Evolutionary conservation across 2,797 vertebrate genomes (phyloP), one percentile per base, ranked within the genome.

Genomic region (Brachyrhaphis roseni): DNA sequence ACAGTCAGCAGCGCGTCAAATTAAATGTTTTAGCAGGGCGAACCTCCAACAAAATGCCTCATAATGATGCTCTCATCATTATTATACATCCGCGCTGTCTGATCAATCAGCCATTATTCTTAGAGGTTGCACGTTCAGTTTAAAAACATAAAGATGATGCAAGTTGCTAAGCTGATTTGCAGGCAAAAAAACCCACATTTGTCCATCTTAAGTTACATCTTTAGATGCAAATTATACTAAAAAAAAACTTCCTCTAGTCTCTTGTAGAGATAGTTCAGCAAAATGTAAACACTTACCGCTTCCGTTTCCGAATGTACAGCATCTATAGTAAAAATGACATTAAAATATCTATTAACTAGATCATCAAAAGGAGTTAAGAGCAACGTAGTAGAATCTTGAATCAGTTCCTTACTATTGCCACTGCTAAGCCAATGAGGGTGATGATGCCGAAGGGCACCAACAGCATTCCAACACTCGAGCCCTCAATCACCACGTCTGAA

Each of bases 241-340:
- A 12, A 70, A n/a, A n/a, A 4, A 4, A 4, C 4, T 18, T 31
- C 1, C 15, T 28, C 28, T 71, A 15, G 12, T 6, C 6, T 71
- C 26, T 71, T 72, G n/a, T 23, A 74, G 8, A 34, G 7, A 10
- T 7, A 4, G 8, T 23, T 68, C 64, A 11, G 10, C 8, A 68
- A 68, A 39, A 26, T 41, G 31, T 47, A 18, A 26, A 81, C 36
- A 80, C 95, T 95, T 94, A 99, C 98, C 98, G 96, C 93, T 98
- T 99, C 85, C 96, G 96, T 95, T 99, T 99, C 91, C 98, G 97
- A 94, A 99, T 97, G 85, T 99, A 99, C 87, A 99, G 95, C 95
- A 98, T 97, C 98, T 99, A 88, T 68, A 91, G 85, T 77, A 84
- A 51, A 49, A 81, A 20, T 78, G 72, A 73, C 5, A 74, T 45